Base-by-base conservation (phyloP, 2,797 vertebrate species). In the Macroramphosus scolopax region DNA sequence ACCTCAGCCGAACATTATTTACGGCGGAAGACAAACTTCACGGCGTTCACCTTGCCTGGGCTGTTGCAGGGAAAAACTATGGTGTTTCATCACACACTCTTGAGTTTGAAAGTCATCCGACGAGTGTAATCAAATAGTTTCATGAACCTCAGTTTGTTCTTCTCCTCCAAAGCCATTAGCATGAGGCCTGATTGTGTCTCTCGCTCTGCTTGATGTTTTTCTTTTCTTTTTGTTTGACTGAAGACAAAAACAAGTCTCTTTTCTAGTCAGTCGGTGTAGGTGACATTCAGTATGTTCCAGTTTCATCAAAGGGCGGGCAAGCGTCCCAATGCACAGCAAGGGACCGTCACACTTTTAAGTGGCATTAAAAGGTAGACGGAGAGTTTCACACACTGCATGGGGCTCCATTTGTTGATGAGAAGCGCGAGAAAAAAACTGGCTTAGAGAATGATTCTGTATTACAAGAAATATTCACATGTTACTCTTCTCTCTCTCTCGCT, bases 61-160 rank as follows among this genome's bases (percentile, higher is more conserved):
- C 34, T 68, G 51, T 81, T 81, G 72, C 72, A 64, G 31, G 24
- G 7, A 49, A 58, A 60, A 56, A 31, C 13, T 39, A 50, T 36
- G 51, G 29, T 35, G 57, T 83, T 82, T 75, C 77, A 81, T 84
- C 77, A 83, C 44, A 51, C 34, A 17, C 16, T 1, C 17, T 4
- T 2, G 16, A 29, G 47, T 61, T 72, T 58, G 65, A 80, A 75
- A 81, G 55, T 55, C 55, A 61, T 25, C 30, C 33, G 28, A 75
- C 60, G 53, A 33, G 25, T 55, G 31, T 41, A 69, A 77, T 73
- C 61, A 63, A 63, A 65, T 18, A 36, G 29, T 55, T 62, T 46
- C 16, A 25, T 43, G 31, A 44, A 4, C 4, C 9, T 25, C 54
- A 30, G 20, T 22, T n/a, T 12, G 36, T 1, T 18, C 8, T 18